These are phyloP conservation scores for Phodopus roborovskii DNA, from an alignment of 2,113 vertebrate species.

Conservation along the genomic window DNA sequence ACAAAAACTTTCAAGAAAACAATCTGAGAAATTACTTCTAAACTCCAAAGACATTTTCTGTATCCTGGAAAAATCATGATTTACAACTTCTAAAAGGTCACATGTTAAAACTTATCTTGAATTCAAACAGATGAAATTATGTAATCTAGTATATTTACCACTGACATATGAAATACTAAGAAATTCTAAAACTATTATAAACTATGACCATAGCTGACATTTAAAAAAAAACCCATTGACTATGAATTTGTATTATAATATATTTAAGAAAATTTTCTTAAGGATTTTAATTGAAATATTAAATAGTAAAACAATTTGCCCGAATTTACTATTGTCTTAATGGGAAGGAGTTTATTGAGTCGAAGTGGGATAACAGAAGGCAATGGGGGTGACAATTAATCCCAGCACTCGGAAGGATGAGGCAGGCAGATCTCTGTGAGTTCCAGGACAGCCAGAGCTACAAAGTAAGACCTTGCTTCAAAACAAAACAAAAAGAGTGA, in stretches of 20 bases:
- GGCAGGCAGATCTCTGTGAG: background rate
- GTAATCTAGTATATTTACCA: background rate
- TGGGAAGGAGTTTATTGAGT: background rate
- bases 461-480: too few species aligned
- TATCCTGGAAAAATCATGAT: background rate
- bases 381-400: background rate
- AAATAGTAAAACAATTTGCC: background rate
- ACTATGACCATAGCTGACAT: background rate
- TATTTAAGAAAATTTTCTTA: background rate
- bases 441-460: background rate
- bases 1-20: conserved; percentile 27
- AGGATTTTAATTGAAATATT: conserved; percentile 19
- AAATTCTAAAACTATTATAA: conserved; percentile 31
- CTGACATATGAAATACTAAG: conserved; percentile 44
- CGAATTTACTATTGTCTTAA: background rate
- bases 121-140: conserved; percentile 43
- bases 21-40: conserved; percentile 8
- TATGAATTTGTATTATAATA: background rate
- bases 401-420: background rate
- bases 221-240: background rate
- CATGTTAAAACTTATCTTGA: background rate
- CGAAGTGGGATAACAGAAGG: background rate
- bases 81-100: background rate
- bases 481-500: background rate
- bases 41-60: background rate